These are phyloP conservation scores for Hemitrygon akajei DNA, from an alignment of 2,797 vertebrate genomes.

Conservation along the genomic window DNA sequence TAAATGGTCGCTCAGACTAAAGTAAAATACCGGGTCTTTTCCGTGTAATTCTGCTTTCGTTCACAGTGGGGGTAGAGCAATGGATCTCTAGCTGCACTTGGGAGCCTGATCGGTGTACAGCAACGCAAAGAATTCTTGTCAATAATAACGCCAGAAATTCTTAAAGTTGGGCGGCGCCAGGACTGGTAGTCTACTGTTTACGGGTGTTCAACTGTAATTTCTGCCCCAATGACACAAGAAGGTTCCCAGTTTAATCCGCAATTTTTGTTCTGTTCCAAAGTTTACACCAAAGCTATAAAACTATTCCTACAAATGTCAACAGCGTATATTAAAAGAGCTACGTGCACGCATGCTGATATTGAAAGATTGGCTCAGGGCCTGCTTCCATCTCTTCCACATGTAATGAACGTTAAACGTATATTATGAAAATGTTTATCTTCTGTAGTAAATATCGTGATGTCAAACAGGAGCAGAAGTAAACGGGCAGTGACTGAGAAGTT, in stretches of 20 bases:
- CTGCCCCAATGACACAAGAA: not conserved
- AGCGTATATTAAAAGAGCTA: not conserved
- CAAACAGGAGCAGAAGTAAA: no score
- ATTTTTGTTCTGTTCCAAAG: not conserved
- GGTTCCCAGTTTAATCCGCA: not conserved
- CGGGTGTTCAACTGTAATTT: not conserved
- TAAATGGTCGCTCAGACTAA: not conserved
- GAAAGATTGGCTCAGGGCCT: no score
- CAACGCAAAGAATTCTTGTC: not conserved
- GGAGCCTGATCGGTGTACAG: not conserved
- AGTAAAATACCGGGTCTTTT: not conserved
- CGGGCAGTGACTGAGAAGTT: not conserved
- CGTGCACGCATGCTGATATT: no score
- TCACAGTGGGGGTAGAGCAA: not conserved
- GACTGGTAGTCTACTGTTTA: not conserved
- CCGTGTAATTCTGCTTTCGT: not conserved
- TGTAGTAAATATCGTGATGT: no score
- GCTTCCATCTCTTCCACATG: no score
- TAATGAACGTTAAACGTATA: no score
- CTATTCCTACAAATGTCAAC: not conserved
- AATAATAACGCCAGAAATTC: not conserved
- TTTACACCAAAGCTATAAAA: not conserved
- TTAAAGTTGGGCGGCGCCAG: not conserved
- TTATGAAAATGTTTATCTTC: no score
- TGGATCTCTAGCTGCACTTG: not conserved